Evolutionary conservation across 2,113 vertebrate species (phyloP).

Genomic region (Pantherophis guttatus): DNA sequence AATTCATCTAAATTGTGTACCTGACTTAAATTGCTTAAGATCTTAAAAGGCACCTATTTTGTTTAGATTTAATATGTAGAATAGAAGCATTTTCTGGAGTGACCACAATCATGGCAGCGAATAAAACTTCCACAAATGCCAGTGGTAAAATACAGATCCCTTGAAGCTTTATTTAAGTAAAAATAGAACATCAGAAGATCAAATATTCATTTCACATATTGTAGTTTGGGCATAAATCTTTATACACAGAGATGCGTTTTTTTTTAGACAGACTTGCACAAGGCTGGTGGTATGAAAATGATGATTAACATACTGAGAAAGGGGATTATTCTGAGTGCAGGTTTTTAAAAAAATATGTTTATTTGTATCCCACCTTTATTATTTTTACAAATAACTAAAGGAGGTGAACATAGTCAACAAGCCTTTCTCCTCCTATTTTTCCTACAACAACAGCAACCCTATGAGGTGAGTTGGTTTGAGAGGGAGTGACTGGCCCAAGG

Average conservation of each 20-base stretch:
- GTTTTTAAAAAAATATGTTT: neutral
- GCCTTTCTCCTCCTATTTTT: neutral
- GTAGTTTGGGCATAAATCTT: neutral
- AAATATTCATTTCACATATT: neutral
- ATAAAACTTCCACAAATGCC: neutral
- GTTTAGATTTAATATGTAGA: neutral
- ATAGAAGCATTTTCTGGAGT: neutral
- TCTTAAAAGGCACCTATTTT: too few relatives aligned
- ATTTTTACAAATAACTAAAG: neutral
- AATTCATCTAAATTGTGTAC: neutral
- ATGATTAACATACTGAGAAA: neutral
- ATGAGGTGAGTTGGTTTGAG: neutral
- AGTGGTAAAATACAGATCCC: neutral
- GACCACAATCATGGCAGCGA: neutral
- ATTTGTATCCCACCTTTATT: neutral
- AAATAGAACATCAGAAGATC: neutral
- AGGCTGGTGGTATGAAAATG: neutral
- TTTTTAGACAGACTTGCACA: neutral
- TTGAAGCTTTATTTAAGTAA: neutral
- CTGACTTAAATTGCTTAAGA: neutral
- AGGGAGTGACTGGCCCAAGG: neutral
- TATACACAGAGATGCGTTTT: neutral
- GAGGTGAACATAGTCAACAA: neutral
- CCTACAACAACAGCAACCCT: neutral
- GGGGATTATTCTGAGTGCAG: neutral